phyloP scores from a whole-genome alignment of 2,888 invertebrate genomes.

The Anaspis maculata region DNA sequence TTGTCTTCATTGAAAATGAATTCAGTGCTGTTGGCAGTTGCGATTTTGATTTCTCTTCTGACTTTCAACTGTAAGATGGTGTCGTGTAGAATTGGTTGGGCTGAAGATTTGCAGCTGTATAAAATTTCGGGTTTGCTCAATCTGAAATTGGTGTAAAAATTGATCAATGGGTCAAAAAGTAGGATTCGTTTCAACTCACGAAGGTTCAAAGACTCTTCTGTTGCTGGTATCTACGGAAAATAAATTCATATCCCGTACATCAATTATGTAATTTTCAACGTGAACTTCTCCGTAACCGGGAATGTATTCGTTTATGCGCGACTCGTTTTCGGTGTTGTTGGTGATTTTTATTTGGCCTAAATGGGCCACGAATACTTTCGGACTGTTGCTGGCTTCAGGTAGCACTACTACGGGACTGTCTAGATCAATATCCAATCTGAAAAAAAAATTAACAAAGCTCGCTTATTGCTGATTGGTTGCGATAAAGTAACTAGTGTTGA shows the following conservation, averaged over 20 bases:
- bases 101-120: slow-evolving; percentile 64
- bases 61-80: slow-evolving; percentile 66
- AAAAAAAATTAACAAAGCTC: too few species aligned
- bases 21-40: slow-evolving; percentile 27
- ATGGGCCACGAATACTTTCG: slow-evolving; percentile 84
- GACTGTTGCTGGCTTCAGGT: slow-evolving; percentile 67
- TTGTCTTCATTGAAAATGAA: slow-evolving; percentile 30
- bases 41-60: slow-evolving; percentile 28
- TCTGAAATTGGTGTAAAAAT: slow-evolving; percentile 31
- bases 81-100: slow-evolving; percentile 84
- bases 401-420: slow-evolving; percentile 89
- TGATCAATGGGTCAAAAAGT: not conserved
- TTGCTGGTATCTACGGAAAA: slow-evolving; percentile 62
- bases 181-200: slow-evolving; percentile 17
- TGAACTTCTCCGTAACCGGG: slow-evolving; percentile 18
- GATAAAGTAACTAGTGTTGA: too few species aligned
- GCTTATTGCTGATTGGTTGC: too few species aligned
- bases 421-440: slow-evolving; percentile 67
- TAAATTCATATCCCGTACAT: slow-evolving; percentile 80
- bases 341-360: slow-evolving; percentile 75
- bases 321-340: slow-evolving; percentile 23
- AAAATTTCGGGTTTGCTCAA: slow-evolving; percentile 51
- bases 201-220: slow-evolving; percentile 37
- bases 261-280: slow-evolving; percentile 52
- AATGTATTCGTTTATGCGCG: slow-evolving; percentile 14